Base-by-base conservation (phyloP, 2,797 vertebrate genomes). In the Distichodus sexfasciatus region DNA sequence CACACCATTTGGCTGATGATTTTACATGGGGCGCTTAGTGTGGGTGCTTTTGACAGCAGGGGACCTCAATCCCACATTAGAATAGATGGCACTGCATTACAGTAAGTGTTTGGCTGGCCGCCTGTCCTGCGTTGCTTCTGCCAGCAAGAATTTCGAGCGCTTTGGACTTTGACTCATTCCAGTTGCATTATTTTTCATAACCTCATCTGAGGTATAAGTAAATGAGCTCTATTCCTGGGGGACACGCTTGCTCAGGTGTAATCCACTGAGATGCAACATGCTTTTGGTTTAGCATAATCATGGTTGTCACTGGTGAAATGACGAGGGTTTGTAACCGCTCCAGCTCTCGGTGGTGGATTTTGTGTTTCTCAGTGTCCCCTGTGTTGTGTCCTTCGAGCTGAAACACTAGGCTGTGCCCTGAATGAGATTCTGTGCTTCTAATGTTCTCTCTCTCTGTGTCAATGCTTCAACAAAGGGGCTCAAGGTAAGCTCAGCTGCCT, bases 381-480 rank as follows among this genome's bases (percentile, higher is more conserved):
- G 38, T 83, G 78, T 83, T 86, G 72, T 76, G 74, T 82, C 77
- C 69, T 47, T 66, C 77, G 72, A 68, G 81, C 64, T 57, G 57
- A 54, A 76, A 51, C 77, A 80, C 59, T 74, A 70, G 67, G 26
- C 26, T 77, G 70, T 84, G 44, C 28, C 3, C 61, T 79, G 61
- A 76, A 17, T 71, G 70, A 83, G 23, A 58, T 47, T 72, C 65
- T 51, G n/a, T 76, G 62, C 75, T 78, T 83, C 73, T 91, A 87
- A 90, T 63, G 62, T 76, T 71, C 63, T 74, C 46, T 75, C 55
- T 78, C 79, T 85, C 46, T 85, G 83, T 91, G 12, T 84, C 81
- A 72, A 79, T 93, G 94, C 97, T 94, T 90, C 68, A 90, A 75
- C 86, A 84, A 94, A 99, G 97, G 91, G 97, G 97, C 82, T 99